These are phyloP conservation scores for Limnothrissa miodon DNA, from an alignment of 2,113 vertebrate genomes.

Conservation along the genomic window DNA sequence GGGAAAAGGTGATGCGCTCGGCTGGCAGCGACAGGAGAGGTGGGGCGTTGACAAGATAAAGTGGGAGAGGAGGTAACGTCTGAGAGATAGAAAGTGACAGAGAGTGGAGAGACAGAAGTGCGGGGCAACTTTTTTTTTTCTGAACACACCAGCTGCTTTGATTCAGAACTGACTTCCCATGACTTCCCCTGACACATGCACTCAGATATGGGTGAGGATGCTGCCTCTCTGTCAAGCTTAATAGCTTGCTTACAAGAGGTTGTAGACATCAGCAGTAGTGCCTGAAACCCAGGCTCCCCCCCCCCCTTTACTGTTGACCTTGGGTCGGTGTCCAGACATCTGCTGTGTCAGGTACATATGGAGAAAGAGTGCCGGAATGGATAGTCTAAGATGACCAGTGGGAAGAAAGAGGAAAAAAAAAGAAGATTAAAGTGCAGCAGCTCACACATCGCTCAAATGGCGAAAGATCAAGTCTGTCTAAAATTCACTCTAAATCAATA, in stretches of 20 bases:
- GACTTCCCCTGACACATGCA: slow-evolving; percentile 3
- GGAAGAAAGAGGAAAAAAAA: too few species aligned
- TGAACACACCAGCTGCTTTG: neutral
- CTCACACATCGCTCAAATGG: neutral
- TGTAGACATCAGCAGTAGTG: neutral
- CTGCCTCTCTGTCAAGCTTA: neutral
- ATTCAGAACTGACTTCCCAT: slow-evolving; percentile 5
- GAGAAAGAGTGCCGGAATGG: neutral
- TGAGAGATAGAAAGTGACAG: slow-evolving; percentile 14
- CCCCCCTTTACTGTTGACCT: neutral
- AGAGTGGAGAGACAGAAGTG: neutral
- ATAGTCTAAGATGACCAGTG: neutral
- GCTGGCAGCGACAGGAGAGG: neutral
- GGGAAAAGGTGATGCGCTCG: neutral
- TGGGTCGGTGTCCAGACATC: neutral
- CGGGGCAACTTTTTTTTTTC: neutral
- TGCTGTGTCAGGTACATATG: neutral
- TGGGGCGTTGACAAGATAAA: neutral
- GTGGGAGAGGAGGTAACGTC: neutral
- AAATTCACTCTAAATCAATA: neutral
- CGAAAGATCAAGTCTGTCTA: neutral
- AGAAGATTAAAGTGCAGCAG: neutral
- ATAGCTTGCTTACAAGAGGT: slow-evolving; percentile 3
- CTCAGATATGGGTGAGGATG: neutral
- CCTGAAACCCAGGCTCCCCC: neutral